Evolutionary conservation across 2,888 invertebrate species (phyloP).

Genomic region (Scelioninae gen. 1): DNA sequence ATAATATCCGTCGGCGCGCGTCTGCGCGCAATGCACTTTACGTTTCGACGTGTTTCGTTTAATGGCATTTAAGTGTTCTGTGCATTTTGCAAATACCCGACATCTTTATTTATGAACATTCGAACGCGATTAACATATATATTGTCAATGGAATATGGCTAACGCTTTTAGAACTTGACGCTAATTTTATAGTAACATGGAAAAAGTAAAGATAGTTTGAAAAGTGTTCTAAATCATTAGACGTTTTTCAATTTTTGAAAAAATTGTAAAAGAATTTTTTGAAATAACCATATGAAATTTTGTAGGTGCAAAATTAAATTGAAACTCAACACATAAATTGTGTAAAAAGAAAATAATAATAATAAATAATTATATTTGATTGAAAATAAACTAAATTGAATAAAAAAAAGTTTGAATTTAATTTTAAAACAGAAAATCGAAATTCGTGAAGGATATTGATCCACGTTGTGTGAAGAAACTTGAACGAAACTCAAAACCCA

Average conservation of each 20-base stretch:
- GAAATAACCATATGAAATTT: no score
- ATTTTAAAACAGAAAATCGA: conserved; percentile 17
- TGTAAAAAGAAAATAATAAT: no score
- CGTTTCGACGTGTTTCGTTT: conserved; percentile 57
- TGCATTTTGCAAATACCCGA: conserved; percentile 15
- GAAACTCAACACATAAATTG: no score
- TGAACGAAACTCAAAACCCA: conserved; percentile 60
- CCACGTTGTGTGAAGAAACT: conserved; percentile 56
- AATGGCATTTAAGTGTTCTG: conserved; percentile 31
- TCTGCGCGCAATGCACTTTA: conserved; percentile 45
- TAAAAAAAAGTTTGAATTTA: not conserved
- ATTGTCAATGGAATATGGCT: no score
- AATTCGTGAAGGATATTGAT: conserved; percentile 53
- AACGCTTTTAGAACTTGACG: not conserved
- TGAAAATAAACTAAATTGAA: not conserved
- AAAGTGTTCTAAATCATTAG: no score
- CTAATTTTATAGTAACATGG: not conserved
- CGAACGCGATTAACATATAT: not conserved
- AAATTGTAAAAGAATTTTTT: no score
- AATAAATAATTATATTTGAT: no score
- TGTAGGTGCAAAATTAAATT: no score
- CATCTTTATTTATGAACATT: conserved; percentile 32
- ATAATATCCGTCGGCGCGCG: conserved; percentile 48
- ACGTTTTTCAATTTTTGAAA: no score
- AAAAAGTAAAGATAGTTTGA: not conserved